Evolutionary conservation across 2,797 vertebrate genomes (phyloP).

Genomic region (Streptopelia turtur): DNA sequence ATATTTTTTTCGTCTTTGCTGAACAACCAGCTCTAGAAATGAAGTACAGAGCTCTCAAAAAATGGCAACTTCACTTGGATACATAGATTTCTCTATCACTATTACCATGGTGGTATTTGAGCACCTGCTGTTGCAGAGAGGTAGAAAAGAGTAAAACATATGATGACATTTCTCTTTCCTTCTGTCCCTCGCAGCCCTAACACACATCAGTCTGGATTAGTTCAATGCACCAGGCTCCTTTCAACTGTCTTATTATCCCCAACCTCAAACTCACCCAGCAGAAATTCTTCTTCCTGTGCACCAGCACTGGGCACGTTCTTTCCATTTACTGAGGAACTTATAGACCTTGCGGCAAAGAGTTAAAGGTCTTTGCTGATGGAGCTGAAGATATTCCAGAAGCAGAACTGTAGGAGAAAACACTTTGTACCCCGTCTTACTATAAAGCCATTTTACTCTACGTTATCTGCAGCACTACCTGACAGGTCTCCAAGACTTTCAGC

Average conservation of each 20-base stretch:
- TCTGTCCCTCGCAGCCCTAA: conserved; percentile 2
- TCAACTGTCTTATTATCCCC: neutral
- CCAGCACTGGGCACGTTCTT: neutral
- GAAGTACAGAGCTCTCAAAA: neutral
- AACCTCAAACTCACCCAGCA: neutral
- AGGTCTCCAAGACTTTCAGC: neutral
- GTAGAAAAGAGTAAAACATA: neutral
- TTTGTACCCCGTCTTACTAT: neutral
- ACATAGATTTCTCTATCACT: neutral
- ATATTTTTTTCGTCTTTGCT: neutral
- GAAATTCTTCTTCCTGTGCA: neutral
- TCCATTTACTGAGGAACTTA: neutral
- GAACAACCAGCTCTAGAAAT: neutral
- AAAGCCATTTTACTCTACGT: neutral
- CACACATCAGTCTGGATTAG: neutral
- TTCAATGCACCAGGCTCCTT: neutral
- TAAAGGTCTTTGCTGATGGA: neutral
- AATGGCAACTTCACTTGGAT: neutral
- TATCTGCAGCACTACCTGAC: neutral
- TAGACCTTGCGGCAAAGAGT: neutral
- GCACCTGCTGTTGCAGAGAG: conserved; percentile 4
- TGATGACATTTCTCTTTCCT: conserved; percentile 13
- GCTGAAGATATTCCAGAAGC: neutral
- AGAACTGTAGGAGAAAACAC: neutral
- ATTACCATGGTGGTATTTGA: neutral